Evolutionary conservation across 2,797 vertebrate genomes (phyloP).

Genomic region (Diplodus puntazzo): DNA sequence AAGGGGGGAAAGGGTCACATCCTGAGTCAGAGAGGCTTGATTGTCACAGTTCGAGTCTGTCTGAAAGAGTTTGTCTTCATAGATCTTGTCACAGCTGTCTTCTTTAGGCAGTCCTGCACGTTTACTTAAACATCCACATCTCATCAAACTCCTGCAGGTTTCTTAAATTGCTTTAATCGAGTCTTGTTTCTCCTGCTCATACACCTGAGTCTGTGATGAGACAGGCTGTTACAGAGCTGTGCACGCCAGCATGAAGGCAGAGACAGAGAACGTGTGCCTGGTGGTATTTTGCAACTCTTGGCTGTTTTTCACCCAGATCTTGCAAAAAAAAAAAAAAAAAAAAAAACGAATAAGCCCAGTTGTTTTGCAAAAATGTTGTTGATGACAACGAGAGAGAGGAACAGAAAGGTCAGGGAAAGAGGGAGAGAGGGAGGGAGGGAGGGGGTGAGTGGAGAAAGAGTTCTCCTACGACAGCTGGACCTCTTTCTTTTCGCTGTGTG

Average conservation of each 20-base stretch:
- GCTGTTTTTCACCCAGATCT: slow-evolving; percentile 55
- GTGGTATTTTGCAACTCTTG: slow-evolving; percentile 46
- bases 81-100: slow-evolving; percentile 2
- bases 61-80: slow-evolving; percentile 4
- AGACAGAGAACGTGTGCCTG: slow-evolving; percentile 20
- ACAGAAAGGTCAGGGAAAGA: slow-evolving; percentile 23
- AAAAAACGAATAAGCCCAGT: slow-evolving; percentile 34
- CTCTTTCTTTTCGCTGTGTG: slow-evolving; percentile 60
- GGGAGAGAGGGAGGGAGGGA: background rate
- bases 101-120: slow-evolving; percentile 21
- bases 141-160: slow-evolving; percentile 14
- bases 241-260: slow-evolving; percentile 38
- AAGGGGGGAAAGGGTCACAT: background rate
- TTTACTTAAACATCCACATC: slow-evolving; percentile 7
- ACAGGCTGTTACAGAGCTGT: slow-evolving; percentile 31
- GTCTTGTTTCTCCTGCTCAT: slow-evolving; percentile 16
- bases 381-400: slow-evolving; percentile 61
- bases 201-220: slow-evolving; percentile 24
- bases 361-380: slow-evolving; percentile 63
- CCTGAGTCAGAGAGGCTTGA: background rate
- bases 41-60: background rate
- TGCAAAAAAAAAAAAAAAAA: slow-evolving; percentile 67
- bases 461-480: slow-evolving; percentile 74
- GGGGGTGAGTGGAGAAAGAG: slow-evolving; percentile 31
- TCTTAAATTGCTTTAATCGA: background rate